Evolutionary conservation across 2,113 vertebrate genomes (phyloP).

Genomic region (Macrotis lagotis): DNA sequence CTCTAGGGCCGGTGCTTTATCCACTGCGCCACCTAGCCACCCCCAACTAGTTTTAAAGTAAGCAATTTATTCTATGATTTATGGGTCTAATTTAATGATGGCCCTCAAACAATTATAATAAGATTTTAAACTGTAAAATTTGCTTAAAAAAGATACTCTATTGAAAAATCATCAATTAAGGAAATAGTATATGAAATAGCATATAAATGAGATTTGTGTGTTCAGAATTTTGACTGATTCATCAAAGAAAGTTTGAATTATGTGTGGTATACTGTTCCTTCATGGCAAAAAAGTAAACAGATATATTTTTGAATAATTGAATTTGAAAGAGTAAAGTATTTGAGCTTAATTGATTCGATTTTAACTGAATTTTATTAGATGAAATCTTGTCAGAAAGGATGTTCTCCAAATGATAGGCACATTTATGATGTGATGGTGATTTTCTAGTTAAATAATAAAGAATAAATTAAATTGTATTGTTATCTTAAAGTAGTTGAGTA

Average conservation of each 20-base stretch:
- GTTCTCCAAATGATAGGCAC: neutral
- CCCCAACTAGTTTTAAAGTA: neutral
- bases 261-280: neutral
- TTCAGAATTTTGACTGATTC: neutral
- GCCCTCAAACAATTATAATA: neutral
- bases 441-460: constrained; percentile 54
- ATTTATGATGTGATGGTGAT: constrained; percentile 31
- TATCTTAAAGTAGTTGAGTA: neutral
- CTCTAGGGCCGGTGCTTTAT: too few relatives aligned
- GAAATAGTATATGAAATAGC: neutral
- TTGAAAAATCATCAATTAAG: neutral
- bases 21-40: too few relatives aligned
- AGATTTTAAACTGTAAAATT: neutral
- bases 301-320: neutral
- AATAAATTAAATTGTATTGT: neutral
- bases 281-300: neutral
- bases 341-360: neutral
- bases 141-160: neutral
- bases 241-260: neutral
- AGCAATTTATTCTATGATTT: neutral
- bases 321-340: neutral
- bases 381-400: constrained; percentile 12
- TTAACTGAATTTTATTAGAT: neutral
- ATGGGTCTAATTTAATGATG: neutral
- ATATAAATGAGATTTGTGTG: neutral